Evolutionary conservation across 2,797 vertebrate species (phyloP).

Genomic region (Xenops minutus): DNA sequence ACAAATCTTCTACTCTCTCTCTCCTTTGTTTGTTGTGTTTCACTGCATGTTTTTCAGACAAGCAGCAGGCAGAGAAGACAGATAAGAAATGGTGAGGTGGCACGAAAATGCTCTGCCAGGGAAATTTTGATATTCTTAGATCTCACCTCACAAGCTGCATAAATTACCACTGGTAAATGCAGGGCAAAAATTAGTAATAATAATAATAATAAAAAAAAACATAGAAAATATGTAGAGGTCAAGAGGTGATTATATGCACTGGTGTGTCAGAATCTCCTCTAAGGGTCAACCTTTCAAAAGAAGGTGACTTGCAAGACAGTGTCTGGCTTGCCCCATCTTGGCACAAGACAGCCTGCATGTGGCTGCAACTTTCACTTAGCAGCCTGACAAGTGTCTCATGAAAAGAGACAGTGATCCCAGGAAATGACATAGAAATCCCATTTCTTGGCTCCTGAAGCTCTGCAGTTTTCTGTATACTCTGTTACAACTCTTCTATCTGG

Average conservation of each 20-base stretch:
- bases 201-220: too few species aligned
- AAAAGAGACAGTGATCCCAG: neutral
- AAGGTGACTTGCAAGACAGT: neutral
- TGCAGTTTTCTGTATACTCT: neutral
- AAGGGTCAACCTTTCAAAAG: neutral
- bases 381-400: neutral
- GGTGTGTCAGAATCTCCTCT: neutral
- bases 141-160: neutral
- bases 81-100: neutral
- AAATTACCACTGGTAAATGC: neutral
- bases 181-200: fast-evolving
- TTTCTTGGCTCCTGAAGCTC: neutral
- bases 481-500: neutral
- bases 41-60: neutral
- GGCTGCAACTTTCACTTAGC: neutral
- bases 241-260: neutral
- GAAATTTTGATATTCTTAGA: neutral
- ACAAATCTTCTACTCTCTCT: neutral
- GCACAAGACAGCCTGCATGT: fast-evolving
- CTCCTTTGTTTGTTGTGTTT: neutral
- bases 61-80: neutral
- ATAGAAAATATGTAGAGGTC: neutral
- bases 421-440: neutral
- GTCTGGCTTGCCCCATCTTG: neutral
- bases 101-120: neutral